A percentile compares a stretch with the other conserved stretches of the same genome.
Evolutionary conservation across 1,140 invertebrate species (phyloP).

Genomic region (Nautilus pompilius): DNA sequence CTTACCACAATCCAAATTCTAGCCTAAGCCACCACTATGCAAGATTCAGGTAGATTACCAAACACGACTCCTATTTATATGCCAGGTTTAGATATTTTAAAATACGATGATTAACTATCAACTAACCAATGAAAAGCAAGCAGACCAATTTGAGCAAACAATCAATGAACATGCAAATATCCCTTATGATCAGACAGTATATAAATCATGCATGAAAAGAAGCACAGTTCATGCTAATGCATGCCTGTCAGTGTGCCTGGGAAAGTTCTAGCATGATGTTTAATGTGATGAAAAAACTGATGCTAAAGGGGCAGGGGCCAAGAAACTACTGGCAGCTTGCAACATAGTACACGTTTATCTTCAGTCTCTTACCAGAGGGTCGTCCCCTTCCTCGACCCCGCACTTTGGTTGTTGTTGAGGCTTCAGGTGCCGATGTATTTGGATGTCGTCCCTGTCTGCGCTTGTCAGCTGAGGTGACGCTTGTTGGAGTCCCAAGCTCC

Average conservation of each 20-base stretch:
- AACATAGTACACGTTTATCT: neutral
- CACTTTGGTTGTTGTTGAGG: neutral
- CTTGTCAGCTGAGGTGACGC: conserved; percentile 4
- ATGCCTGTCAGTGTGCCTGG: neutral
- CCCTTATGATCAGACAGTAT: too few relatives aligned
- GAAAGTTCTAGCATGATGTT: neutral
- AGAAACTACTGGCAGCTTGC: neutral
- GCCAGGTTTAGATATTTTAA: too few relatives aligned
- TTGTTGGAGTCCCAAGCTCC: neutral
- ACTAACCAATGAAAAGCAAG: too few relatives aligned
- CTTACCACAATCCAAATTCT: too few relatives aligned
- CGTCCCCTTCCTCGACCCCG: conserved; percentile 4
- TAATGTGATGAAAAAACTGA: neutral
- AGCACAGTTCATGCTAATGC: neutral
- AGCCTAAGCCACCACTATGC: too few relatives aligned
- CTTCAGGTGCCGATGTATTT: neutral
- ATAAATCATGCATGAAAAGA: too few relatives aligned
- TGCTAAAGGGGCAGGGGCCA: neutral
- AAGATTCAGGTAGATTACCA: too few relatives aligned
- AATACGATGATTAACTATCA: too few relatives aligned
- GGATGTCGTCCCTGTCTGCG: conserved; percentile 4
- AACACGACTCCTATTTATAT: too few relatives aligned
- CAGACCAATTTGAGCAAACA: too few relatives aligned
- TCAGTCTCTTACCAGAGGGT: conserved; percentile 7
- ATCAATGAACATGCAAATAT: too few relatives aligned